Conservation (phyloP, 2,888 invertebrate species). For the Netelia virgata region DNA sequence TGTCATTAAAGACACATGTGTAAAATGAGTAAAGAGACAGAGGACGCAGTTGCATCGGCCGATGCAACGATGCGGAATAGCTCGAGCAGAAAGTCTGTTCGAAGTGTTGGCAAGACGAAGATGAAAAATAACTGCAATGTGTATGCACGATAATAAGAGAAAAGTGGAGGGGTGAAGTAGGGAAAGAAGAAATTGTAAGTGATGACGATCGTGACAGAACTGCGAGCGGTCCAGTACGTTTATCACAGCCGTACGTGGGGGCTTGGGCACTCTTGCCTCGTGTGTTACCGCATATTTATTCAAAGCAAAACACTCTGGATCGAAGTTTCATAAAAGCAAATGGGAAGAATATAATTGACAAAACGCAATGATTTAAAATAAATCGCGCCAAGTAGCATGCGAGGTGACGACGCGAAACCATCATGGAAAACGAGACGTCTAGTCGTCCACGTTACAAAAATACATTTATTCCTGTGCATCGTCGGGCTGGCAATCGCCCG, state of each 20-base stretch:
- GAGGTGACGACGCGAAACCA: conserved; percentile 69
- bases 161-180: conserved; percentile 64
- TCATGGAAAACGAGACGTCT: conserved; percentile 75
- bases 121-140: background rate
- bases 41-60: conserved; percentile 47
- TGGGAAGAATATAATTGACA: conserved; percentile 1
- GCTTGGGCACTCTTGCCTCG: conserved; percentile 43
- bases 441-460: conserved; percentile 65
- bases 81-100: conserved; percentile 14
- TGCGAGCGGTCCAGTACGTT: conserved; percentile 60
- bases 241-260: conserved; percentile 55
- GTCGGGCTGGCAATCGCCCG: conserved; percentile 40
- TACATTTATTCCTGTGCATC: conserved; percentile 55
- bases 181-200: conserved; percentile 61
- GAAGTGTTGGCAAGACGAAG: conserved; percentile 14
- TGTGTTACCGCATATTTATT: background rate
- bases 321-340: background rate
- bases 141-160: conserved; percentile 20
- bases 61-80: conserved; percentile 26
- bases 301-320: background rate
- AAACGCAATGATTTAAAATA: conserved; percentile 75
- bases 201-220: conserved; percentile 54
- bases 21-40: conserved; percentile 66
- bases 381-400: conserved; percentile 74
- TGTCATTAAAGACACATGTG: conserved; percentile 77